phyloP scores from a whole-genome alignment of 2,888 invertebrate species.

The Neoitamus cyanurus region DNA sequence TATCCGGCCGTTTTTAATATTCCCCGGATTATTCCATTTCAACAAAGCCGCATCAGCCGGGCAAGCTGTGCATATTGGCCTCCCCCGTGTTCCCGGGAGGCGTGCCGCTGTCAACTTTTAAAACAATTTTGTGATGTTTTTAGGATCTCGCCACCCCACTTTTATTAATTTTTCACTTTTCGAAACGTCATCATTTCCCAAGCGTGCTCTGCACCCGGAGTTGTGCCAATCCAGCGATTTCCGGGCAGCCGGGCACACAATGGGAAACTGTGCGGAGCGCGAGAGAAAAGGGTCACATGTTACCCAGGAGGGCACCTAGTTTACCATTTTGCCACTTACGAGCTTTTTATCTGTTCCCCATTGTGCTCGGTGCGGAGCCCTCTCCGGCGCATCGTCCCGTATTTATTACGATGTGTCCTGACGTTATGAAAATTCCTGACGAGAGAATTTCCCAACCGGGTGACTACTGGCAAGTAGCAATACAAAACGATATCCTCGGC shows the following conservation, averaged over 20 bases:
- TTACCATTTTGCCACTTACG: conserved; percentile 1
- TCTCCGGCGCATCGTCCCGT: neutral
- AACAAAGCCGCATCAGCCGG: neutral
- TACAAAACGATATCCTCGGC: neutral
- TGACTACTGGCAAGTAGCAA: neutral
- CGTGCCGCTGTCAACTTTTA: neutral
- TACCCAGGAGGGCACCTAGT: conserved; percentile 1
- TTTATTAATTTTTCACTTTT: conserved; percentile 5
- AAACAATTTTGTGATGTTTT: neutral
- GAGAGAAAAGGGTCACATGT: neutral
- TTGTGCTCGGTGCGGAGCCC: neutral
- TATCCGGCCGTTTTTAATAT: neutral
- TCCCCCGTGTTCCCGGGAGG: neutral
- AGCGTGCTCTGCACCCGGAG: neutral
- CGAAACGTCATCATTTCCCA: neutral
- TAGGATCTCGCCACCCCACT: neutral
- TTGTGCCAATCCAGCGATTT: conserved; percentile 1
- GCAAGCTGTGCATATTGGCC: neutral
- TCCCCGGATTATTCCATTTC: neutral
- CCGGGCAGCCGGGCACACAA: neutral
- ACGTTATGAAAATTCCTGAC: conserved; percentile 5
- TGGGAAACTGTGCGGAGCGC: neutral
- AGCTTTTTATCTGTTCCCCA: neutral
- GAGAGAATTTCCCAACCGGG: neutral
- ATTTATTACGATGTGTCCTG: conserved; percentile 1